phyloP scores from a whole-genome alignment of 2,888 invertebrate species.

The Epistrophe eligans region DNA sequence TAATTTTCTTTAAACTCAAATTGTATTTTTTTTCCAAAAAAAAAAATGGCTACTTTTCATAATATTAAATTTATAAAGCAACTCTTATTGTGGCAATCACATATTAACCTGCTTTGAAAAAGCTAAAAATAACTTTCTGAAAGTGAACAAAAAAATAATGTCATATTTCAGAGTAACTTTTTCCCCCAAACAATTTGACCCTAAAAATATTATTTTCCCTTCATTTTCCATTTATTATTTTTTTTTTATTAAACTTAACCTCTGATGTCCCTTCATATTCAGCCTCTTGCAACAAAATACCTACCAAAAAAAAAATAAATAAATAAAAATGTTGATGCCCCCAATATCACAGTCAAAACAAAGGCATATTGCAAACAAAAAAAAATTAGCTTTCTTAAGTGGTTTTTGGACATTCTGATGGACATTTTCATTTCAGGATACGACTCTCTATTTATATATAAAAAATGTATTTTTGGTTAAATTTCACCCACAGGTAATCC shows the following conservation, averaged over 20 bases:
- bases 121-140: too few species aligned
- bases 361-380: background rate
- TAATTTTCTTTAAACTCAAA: too few species aligned
- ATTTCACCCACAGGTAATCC: conserved; percentile 56
- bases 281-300: background rate
- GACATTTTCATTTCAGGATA: conserved; percentile 74
- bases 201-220: background rate
- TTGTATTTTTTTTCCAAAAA: too few species aligned
- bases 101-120: too few species aligned
- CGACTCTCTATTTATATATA: conserved; percentile 71
- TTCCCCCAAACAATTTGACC: background rate
- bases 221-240: background rate
- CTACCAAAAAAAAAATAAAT: too few species aligned
- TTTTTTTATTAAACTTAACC: background rate
- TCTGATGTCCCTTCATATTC: conserved; percentile 15
- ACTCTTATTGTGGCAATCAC: too few species aligned
- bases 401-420: conserved; percentile 86
- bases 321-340: conserved; percentile 20
- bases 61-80: too few species aligned
- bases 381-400: conserved; percentile 89
- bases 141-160: too few species aligned
- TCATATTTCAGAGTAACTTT: background rate
- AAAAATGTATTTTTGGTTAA: conserved; percentile 33
- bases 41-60: too few species aligned
- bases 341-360: conserved; percentile 36